Conservation (phyloP, 1,140 invertebrate species). For the Drosophila ohnishii region DNA sequence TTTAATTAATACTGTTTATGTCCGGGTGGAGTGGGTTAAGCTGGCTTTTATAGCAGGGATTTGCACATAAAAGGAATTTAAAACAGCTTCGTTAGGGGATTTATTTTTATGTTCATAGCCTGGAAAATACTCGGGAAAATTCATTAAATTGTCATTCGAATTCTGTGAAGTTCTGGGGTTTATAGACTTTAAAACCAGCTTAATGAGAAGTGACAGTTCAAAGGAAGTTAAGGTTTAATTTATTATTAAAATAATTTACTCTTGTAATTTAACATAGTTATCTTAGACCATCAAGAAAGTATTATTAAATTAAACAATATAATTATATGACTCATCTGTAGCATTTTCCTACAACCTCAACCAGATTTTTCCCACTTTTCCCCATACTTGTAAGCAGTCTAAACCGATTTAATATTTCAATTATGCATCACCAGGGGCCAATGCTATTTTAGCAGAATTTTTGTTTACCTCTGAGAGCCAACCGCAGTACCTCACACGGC, state of each 20-base stretch:
- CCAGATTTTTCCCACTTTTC: neutral
- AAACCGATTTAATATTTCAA: slow-evolving; percentile 6
- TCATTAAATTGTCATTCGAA: neutral
- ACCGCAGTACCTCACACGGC: slow-evolving; percentile 1
- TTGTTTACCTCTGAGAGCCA: slow-evolving; percentile 1
- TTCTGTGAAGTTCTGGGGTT: neutral
- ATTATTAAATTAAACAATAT: neutral
- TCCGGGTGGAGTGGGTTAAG: neutral
- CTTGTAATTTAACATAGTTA: neutral
- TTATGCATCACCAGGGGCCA: neutral
- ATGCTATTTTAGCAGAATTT: slow-evolving; percentile 8
- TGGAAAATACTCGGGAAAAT: neutral
- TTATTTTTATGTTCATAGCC: neutral
- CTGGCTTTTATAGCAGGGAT: neutral
- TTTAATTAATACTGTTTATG: slow-evolving; percentile 3
- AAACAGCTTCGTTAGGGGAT: neutral
- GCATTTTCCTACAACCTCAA: neutral
- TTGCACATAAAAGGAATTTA: neutral
- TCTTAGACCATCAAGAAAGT: no score
- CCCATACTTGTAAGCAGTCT: neutral
- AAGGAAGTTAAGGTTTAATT: neutral
- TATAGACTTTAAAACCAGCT: neutral
- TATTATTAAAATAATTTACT: neutral
- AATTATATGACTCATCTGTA: neutral
- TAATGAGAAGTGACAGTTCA: neutral